These are phyloP conservation scores for Sebastes matsubarae DNA, from an alignment of 2,797 vertebrate species.

Conservation along the genomic window DNA sequence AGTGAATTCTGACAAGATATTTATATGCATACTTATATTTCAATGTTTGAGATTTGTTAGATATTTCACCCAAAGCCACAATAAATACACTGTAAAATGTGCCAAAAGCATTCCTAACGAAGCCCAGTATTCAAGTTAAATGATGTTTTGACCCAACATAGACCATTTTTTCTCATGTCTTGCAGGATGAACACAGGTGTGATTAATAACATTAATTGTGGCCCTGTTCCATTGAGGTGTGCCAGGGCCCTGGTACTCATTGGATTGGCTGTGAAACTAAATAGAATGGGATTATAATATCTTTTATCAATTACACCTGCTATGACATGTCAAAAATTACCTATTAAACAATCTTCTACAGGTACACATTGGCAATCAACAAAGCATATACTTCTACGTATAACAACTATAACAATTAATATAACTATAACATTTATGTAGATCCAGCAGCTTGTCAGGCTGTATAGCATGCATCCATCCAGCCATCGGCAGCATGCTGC, in stretches of 20 bases:
- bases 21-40: neutral
- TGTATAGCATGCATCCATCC: neutral
- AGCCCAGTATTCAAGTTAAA: neutral
- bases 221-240: too few species aligned
- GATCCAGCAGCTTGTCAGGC: neutral
- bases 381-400: too few species aligned
- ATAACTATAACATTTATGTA: neutral
- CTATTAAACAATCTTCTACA: too few species aligned
- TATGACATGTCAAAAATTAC: fast-evolving
- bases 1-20: neutral
- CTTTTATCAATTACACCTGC: too few species aligned
- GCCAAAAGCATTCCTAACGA: neutral
- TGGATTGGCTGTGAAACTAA: too few species aligned
- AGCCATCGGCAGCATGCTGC: neutral
- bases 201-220: too few species aligned
- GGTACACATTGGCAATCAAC: too few species aligned
- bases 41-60: neutral
- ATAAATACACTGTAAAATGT: neutral
- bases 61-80: neutral
- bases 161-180: too few species aligned
- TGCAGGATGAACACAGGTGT: too few species aligned
- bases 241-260: too few species aligned
- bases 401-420: too few species aligned
- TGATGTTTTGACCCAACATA: neutral
- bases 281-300: too few species aligned